Percentiles rank a stretch among this genome's conserved stretches.
These are phyloP conservation scores for Idaea straminata DNA, from an alignment of 2,888 invertebrate genomes.

Conservation along the genomic window DNA sequence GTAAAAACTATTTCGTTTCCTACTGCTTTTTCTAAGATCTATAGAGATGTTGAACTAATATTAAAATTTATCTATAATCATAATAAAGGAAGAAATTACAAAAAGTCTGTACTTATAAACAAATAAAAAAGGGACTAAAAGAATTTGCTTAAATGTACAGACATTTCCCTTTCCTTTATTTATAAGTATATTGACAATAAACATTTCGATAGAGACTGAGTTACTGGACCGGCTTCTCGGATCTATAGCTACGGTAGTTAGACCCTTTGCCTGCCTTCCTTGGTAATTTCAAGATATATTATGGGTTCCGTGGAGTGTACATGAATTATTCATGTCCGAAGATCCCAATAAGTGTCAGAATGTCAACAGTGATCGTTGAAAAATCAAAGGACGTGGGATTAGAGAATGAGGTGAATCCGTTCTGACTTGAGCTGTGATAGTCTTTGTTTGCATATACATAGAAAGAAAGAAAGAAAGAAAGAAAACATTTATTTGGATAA, in stretches of 20 bases:
- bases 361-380: conserved; percentile 50
- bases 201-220: not conserved
- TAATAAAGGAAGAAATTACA: no score
- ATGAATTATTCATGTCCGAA: conserved; percentile 57
- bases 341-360: conserved; percentile 57
- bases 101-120: no score
- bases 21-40: no score
- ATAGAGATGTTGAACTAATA: no score
- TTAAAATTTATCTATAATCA: no score
- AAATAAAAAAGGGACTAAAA: no score
- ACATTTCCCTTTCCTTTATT: not conserved
- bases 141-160: not conserved
- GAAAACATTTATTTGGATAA: no score
- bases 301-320: conserved; percentile 27
- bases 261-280: conserved; percentile 10
- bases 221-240: not conserved
- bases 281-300: conserved; percentile 20
- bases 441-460: not conserved
- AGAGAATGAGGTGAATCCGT: conserved; percentile 28
- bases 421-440: conserved; percentile 4
- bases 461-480: no score
- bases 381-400: conserved; percentile 37
- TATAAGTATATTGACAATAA: not conserved
- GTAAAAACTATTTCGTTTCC: no score
- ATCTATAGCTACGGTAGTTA: conserved; percentile 9